Base-by-base conservation (phyloP, 2,888 invertebrate genomes). In the Zaprionus bogoriensis region DNA sequence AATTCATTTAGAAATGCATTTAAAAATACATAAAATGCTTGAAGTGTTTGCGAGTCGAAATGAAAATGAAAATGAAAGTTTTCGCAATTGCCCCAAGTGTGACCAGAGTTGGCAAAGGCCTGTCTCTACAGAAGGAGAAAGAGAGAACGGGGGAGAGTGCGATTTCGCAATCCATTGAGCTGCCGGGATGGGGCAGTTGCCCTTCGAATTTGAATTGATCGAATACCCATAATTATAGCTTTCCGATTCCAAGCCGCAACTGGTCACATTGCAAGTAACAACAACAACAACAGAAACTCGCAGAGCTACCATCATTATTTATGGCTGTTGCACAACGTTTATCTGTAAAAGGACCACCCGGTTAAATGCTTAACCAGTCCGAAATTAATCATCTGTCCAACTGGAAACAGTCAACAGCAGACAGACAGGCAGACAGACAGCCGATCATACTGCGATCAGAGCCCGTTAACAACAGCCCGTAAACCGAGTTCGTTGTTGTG, bases 1-100 rank as follows among this genome's bases (percentile, higher is more conserved):
- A 82, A 82, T 87, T 82, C 87, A 87, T 82, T 87, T 82, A 84
- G 85, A 81, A 87, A 84, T 82, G 85, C 85, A 82, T 81, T 87
- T 84, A 73, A 82, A 82, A 79, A 73, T 67, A 70, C 74, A 77
- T 77, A 70, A 77, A 73, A 76, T 67, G 52, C 55, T 73, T 69
- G 48, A 58, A 58, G 47, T 72, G 61, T 55, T 53, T 42, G 68
- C 68, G 17, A 17, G 14, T n/a, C 32, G 5, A 14, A 32, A 20
- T 39, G 38, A 36, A 63, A 77, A 60, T 67, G 85, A 77, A 84
- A 85, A 83, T 58, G 79, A 80, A 80, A 80, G 79, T 85, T 75
- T 66, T 50, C 41, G 53, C 57, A 62, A 57, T 73, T 30, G 28
- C 28, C 10, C n/a, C 27, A 60, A 57, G 53, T 63, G 69, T 55